Evolutionary conservation across 2,888 invertebrate genomes (phyloP).

Genomic region (Tiliacea aurago): DNA sequence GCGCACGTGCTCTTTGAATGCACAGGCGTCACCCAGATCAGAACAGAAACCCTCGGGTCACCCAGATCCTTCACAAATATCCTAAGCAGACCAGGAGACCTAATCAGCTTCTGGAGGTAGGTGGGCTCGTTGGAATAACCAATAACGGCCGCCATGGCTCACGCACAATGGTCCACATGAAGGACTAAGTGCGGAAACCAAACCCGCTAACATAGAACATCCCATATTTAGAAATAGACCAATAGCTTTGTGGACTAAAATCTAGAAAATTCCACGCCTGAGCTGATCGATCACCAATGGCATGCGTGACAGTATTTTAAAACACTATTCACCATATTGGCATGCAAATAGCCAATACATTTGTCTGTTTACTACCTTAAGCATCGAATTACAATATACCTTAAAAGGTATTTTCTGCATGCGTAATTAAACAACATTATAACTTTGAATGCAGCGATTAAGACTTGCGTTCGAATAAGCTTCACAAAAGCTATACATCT

Average conservation of each 20-base stretch:
- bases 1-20: too few species aligned
- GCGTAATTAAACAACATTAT: slow-evolving; percentile 10
- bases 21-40: too few species aligned
- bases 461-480: slow-evolving; percentile 10
- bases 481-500: slow-evolving; percentile 15
- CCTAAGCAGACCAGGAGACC: too few species aligned
- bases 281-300: slow-evolving; percentile 17
- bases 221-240: background rate
- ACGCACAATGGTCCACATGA: too few species aligned
- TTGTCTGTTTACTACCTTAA: slow-evolving; percentile 43
- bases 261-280: slow-evolving; percentile 12
- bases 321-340: slow-evolving; percentile 51
- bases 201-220: too few species aligned
- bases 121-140: too few species aligned
- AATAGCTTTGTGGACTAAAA: background rate
- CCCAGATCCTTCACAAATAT: too few species aligned
- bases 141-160: too few species aligned
- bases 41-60: too few species aligned
- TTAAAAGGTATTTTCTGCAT: slow-evolving; percentile 33
- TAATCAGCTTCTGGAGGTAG: too few species aligned
- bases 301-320: slow-evolving; percentile 34
- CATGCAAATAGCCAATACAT: slow-evolving; percentile 52
- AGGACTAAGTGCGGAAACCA: too few species aligned
- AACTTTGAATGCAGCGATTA: slow-evolving; percentile 14
- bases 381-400: slow-evolving; percentile 19